Evolutionary conservation across 2,113 vertebrate genomes (phyloP), one percentile per base, ranked within the genome.

Genomic region (Sebastes schlegelii): DNA sequence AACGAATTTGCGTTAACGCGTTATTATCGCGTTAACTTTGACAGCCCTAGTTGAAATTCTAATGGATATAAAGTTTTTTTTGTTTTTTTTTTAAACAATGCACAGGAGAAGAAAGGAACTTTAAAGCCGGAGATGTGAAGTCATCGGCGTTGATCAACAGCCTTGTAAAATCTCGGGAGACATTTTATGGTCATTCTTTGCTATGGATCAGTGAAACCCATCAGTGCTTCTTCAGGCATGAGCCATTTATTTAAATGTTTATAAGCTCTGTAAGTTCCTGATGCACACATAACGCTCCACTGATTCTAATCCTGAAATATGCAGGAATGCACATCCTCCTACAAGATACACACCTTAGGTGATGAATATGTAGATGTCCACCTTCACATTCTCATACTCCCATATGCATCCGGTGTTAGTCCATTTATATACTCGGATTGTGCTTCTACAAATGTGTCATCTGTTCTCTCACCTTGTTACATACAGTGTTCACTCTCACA

Each of bases 241-340:
- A 86, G 69, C 67, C 82, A 80, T 89, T 90, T 85, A 83, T 87
- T 84, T 77, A 71, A 83, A 80, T 78, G 71, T 79, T 80, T 81
- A 80, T 82, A 82, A 83, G 77, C 74, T 81, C 69, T 62, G 58
- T 80, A 84, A 49, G 51, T 81, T 83, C 40, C 75, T 79, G 51
- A 74, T 52, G 63, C 64, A 74, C 62, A 71, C 45, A 82, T 74
- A 64, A 83, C 52, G 51, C 79, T 80, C 82, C 9, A 61, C 17
- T 89, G 83, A 79, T 75, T 79, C 51, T 61, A 83, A 82, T 74
- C 17, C 64, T 76, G 68, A 74, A 72, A 72, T 58, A 78, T 67
- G 21, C n/a, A 70, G 65, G 17, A 49, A 57, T 21, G 46, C 51
- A 43, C 64, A 83, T 62, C 68, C 64, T 69, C 63, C 68, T 66